Percentiles rank a stretch among this genome's conserved stretches.
phyloP scores from a whole-genome alignment of 1,140 invertebrate genomes.

The Theocolax elegans region DNA sequence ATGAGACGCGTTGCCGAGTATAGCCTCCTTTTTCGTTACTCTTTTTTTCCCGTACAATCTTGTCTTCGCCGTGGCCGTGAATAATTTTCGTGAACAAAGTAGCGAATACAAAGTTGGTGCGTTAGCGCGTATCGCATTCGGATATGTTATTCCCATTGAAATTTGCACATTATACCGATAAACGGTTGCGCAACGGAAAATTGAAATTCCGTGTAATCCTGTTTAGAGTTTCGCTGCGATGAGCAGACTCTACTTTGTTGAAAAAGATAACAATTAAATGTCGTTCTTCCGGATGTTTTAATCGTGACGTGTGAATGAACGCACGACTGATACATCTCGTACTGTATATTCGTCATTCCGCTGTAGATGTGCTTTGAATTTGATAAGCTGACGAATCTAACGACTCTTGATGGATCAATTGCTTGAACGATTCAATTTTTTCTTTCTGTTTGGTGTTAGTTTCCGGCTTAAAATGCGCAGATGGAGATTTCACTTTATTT shows the following conservation, averaged over 20 bases:
- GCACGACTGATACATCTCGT: too few species aligned
- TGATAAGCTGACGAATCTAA: background rate
- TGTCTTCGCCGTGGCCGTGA: slow-evolving; percentile 30
- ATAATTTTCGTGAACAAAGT: slow-evolving; percentile 18
- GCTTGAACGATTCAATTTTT: background rate
- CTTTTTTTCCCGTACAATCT: background rate
- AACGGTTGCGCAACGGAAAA: too few species aligned
- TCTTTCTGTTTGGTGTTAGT: too few species aligned
- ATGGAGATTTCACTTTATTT: too few species aligned
- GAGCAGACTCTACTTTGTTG: background rate
- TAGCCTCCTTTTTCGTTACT: background rate
- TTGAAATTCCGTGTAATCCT: too few species aligned
- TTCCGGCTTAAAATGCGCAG: too few species aligned
- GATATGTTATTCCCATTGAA: too few species aligned
- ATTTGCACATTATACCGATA: background rate
- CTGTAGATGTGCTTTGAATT: slow-evolving; percentile 14
- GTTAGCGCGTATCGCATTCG: background rate
- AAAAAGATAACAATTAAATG: slow-evolving; percentile 10
- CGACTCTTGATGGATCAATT: background rate
- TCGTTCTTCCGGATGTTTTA: slow-evolving; percentile 12
- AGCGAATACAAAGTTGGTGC: background rate
- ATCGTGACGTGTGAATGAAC: too few species aligned
- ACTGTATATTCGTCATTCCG: too few species aligned
- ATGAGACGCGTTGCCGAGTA: slow-evolving; percentile 42
- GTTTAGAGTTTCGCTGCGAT: background rate